These are phyloP conservation scores for Lethrus apterus DNA, from an alignment of 1,140 invertebrate genomes.

Conservation along the genomic window DNA sequence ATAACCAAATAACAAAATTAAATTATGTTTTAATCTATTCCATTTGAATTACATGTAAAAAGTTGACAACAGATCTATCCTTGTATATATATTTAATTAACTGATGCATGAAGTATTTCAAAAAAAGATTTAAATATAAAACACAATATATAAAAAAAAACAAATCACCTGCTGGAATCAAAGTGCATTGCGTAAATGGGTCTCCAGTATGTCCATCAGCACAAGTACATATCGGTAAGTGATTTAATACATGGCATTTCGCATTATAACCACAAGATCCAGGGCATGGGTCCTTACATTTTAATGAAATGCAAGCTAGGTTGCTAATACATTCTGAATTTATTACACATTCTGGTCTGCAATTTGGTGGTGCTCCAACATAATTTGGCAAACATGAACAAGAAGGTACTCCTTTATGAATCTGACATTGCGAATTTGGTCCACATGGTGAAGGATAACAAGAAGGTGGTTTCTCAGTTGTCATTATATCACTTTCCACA, in stretches of 20 bases:
- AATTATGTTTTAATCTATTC: no score
- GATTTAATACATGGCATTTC: constrained; percentile 63
- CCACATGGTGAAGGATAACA: constrained; percentile 75
- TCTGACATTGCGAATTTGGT: constrained; percentile 70
- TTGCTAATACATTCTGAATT: constrained; percentile 65
- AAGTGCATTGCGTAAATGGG: constrained; percentile 63
- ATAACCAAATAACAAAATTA: no score
- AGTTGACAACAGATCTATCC: no score
- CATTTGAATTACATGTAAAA: no score
- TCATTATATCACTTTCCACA: constrained; percentile 23
- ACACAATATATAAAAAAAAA: no score
- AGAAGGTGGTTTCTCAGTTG: constrained; percentile 57
- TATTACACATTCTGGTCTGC: constrained; percentile 65
- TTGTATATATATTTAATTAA: no score
- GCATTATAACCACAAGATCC: constrained; percentile 69
- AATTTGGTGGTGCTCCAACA: constrained; percentile 66
- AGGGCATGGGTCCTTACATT: constrained; percentile 67
- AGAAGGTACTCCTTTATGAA: constrained; percentile 59
- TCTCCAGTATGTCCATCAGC: constrained; percentile 64
- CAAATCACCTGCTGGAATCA: no score
- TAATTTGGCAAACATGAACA: constrained; percentile 71
- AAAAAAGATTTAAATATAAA: no score
- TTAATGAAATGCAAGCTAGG: constrained; percentile 62
- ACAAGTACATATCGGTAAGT: constrained; percentile 67
- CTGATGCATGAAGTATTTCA: no score